Percentiles rank a stretch among this genome's conserved stretches.
phyloP scores from a whole-genome alignment of 2,113 vertebrate species.

The Gymnarchus niloticus region DNA sequence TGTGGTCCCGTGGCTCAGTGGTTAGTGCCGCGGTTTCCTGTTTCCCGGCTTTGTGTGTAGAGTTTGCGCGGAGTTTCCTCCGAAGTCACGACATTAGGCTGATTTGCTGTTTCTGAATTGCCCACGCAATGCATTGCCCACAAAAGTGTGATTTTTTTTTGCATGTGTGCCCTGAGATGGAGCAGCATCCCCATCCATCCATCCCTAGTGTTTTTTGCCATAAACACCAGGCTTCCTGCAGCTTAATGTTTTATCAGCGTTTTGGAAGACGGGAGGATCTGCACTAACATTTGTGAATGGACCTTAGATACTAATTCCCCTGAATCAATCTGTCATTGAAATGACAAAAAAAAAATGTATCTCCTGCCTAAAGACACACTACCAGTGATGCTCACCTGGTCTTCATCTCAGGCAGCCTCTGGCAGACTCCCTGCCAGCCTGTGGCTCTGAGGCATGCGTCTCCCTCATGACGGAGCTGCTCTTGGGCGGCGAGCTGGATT shows the following conservation, averaged over 20 bases:
- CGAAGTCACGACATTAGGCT: too few species aligned
- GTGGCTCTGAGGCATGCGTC: conserved; percentile 73
- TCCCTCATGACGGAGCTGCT: conserved; percentile 67
- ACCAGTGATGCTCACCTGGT: neutral
- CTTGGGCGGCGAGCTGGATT: conserved; percentile 59
- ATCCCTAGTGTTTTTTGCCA: neutral
- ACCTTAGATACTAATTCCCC: neutral
- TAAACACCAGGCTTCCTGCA: too few species aligned
- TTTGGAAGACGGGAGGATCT: neutral
- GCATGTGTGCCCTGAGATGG: neutral
- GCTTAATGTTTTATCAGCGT: neutral
- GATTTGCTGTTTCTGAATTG: neutral
- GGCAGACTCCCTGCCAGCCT: conserved; percentile 69
- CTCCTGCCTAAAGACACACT: too few species aligned
- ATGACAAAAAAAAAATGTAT: too few species aligned
- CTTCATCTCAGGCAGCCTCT: conserved; percentile 68
- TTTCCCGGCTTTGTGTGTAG: neutral
- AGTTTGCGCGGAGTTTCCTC: neutral
- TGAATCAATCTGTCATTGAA: neutral
- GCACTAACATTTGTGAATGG: neutral
- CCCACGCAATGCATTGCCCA: neutral
- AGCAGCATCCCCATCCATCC: neutral
- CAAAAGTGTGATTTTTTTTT: too few species aligned
- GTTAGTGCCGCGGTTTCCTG: neutral
- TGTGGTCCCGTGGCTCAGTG: neutral